Conservation (phyloP, 2,888 invertebrate genomes). For the Phyllotreta striolata region DNA sequence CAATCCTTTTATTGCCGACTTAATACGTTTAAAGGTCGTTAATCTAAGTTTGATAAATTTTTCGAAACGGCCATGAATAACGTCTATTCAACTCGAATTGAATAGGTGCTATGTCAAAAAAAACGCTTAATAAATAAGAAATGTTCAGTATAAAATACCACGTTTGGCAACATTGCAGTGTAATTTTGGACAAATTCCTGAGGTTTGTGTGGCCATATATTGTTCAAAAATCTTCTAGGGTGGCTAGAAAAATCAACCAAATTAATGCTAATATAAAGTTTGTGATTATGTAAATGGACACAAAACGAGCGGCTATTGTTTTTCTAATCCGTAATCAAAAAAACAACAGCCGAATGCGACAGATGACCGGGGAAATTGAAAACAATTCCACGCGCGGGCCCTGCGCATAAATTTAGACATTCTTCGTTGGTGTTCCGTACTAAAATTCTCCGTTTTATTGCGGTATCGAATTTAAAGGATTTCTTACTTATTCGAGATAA, state of each 20-base stretch:
- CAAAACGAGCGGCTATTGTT: conserved; percentile 19
- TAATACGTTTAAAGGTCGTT: conserved; percentile 38
- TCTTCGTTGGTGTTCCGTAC: conserved; percentile 38
- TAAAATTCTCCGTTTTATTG: conserved; percentile 35
- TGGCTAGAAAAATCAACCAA: too few relatives aligned
- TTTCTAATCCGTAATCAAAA: conserved; percentile 23
- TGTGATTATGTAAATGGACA: conserved; percentile 31
- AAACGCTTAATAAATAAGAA: too few relatives aligned
- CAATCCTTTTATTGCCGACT: conserved; percentile 36
- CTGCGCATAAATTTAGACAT: conserved; percentile 33
- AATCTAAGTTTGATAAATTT: conserved; percentile 21
- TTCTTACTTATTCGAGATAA: conserved; percentile 22
- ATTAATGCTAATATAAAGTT: conserved; percentile 27
- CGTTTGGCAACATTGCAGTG: too few relatives aligned
- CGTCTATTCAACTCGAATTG: too few relatives aligned
- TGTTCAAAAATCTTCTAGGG: too few relatives aligned
- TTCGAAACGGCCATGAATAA: background rate
- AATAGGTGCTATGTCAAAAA: too few relatives aligned
- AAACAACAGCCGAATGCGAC: conserved; percentile 3
- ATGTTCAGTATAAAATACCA: too few relatives aligned
- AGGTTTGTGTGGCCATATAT: too few relatives aligned
- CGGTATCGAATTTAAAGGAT: conserved; percentile 36
- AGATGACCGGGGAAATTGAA: conserved; percentile 30
- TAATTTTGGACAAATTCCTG: too few relatives aligned
- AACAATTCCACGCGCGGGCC: conserved; percentile 31